phyloP scores from a whole-genome alignment of 2,888 invertebrate genomes.

The Girardia tigrina region DNA sequence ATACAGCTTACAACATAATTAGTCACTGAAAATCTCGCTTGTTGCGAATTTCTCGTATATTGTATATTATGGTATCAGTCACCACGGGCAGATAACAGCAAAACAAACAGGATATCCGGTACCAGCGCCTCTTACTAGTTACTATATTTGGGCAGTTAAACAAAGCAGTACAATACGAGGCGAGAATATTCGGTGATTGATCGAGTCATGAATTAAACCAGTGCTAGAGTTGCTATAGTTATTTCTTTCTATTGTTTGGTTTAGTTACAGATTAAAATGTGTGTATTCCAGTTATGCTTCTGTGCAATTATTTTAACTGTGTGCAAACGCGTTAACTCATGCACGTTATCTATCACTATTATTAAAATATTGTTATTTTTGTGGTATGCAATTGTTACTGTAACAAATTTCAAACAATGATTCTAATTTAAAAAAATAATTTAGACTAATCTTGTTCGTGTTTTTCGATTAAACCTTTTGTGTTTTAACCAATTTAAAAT shows the following conservation, averaged over 20 bases:
- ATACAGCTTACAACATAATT: not conserved
- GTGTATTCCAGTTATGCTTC: not conserved
- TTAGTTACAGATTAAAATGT: not conserved
- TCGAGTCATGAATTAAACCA: not conserved
- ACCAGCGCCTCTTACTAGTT: slow-evolving; percentile 17
- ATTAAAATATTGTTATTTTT: too few species aligned
- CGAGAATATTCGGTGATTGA: slow-evolving; percentile 7
- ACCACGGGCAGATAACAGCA: slow-evolving; percentile 3
- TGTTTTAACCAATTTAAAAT: too few species aligned
- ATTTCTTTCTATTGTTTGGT: slow-evolving; percentile 12
- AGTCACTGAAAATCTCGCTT: slow-evolving; percentile 12
- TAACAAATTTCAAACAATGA: too few species aligned
- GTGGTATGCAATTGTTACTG: too few species aligned
- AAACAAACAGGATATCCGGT: slow-evolving; percentile 9
- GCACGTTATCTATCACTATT: not conserved
- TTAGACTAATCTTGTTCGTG: too few species aligned
- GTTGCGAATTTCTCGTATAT: not conserved
- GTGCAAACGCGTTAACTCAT: not conserved
- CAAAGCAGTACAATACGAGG: not conserved
- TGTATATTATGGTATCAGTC: slow-evolving; percentile 1
- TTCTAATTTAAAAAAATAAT: too few species aligned
- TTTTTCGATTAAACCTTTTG: too few species aligned
- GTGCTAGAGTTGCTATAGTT: slow-evolving; percentile 7
- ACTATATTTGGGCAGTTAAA: slow-evolving; percentile 23
- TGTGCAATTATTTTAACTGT: slow-evolving; percentile 3